Conservation (phyloP, 2,797 vertebrate genomes). For the Etheostoma perlongum region DNA sequence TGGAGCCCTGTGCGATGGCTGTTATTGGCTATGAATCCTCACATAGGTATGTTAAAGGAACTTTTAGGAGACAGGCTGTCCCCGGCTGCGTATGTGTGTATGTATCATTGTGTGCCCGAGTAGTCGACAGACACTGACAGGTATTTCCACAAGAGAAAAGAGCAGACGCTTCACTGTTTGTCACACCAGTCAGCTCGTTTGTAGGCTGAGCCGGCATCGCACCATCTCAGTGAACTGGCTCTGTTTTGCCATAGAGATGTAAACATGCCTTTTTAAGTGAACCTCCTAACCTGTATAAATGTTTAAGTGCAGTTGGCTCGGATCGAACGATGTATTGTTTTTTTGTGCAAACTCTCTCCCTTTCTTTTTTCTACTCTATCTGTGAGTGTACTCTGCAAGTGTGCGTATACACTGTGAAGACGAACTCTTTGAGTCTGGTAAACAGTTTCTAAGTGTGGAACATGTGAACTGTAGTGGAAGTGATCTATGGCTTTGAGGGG, state of each 20-base stretch:
- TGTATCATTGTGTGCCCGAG: constrained; percentile 50
- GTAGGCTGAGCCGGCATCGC: constrained; percentile 65
- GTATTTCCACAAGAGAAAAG: constrained; percentile 74
- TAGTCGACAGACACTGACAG: constrained; percentile 75
- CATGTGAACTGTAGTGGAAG: constrained; percentile 83
- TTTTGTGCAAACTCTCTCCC: constrained; percentile 10
- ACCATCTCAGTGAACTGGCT: constrained; percentile 54
- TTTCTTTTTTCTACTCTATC: constrained; percentile 28
- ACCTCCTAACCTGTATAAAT: constrained; percentile 66
- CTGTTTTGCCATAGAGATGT: constrained; percentile 61
- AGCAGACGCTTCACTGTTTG: constrained; percentile 70
- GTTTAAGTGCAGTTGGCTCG: constrained; percentile 63
- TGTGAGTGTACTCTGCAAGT: constrained; percentile 31
- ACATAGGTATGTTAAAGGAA: constrained; percentile 45
- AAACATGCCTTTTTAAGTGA: constrained; percentile 48
- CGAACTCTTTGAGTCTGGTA: constrained; percentile 77
- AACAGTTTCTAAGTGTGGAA: constrained; percentile 80
- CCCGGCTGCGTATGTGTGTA: constrained; percentile 51
- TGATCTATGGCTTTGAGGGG: constrained; percentile 83
- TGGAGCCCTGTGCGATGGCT: background rate
- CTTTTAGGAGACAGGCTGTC: constrained; percentile 61
- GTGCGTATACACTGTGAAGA: constrained; percentile 33
- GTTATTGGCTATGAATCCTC: constrained; percentile 49
- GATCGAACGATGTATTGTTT: constrained; percentile 51
- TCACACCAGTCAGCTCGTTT: constrained; percentile 73